These are phyloP conservation scores for Epinotia bilunana DNA, from an alignment of 2,888 invertebrate species.

Conservation along the genomic window DNA sequence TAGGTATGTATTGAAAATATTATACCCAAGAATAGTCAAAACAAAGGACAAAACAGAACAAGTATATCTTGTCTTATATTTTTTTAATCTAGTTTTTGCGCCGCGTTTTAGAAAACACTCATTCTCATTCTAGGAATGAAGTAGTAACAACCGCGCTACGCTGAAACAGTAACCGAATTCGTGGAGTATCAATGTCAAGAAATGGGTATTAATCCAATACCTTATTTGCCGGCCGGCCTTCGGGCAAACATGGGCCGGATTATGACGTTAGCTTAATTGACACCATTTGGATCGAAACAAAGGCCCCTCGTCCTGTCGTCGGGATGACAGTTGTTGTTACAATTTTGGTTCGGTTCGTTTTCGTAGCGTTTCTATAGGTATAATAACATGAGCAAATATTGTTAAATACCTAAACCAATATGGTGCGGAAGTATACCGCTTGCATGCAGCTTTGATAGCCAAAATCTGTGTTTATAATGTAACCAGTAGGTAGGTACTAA, in stretches of 20 bases:
- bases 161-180: constrained; percentile 2
- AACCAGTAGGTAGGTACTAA: no score
- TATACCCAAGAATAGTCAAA: no score
- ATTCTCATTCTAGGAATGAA: no score
- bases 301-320: constrained; percentile 70
- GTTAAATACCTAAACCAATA: constrained; percentile 1
- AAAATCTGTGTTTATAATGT: not conserved
- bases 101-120: no score
- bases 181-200: constrained; percentile 34
- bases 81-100: no score
- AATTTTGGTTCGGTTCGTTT: constrained; percentile 64
- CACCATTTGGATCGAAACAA: constrained; percentile 68
- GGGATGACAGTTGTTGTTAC: constrained; percentile 40
- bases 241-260: constrained; percentile 68
- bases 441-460: not conserved
- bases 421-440: not conserved
- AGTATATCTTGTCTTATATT: no score
- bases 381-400: constrained; percentile 38
- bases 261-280: constrained; percentile 80
- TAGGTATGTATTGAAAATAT: no score
- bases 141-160: not conserved
- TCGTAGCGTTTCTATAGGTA: constrained; percentile 57
- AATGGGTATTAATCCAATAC: constrained; percentile 65
- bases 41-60: no score
- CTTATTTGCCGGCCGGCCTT: constrained; percentile 54